Percentiles rank a stretch among this genome's conserved stretches.
Conservation (phyloP, 2,888 invertebrate genomes). For the Mactromeris polynyma region DNA sequence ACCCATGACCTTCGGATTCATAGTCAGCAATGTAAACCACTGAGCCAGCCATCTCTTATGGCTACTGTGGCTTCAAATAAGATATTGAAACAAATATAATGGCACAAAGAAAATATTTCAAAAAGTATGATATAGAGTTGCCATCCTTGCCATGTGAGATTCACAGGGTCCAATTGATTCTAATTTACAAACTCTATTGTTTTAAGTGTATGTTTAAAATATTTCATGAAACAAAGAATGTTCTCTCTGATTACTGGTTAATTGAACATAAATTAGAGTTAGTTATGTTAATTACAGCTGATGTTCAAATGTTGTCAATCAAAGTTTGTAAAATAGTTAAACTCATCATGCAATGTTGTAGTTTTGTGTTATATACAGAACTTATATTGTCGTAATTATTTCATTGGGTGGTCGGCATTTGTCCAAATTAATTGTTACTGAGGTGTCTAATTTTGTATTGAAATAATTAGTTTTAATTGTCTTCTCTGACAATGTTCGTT, state of each 20-base stretch:
- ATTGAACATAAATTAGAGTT: background rate
- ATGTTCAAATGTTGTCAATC: background rate
- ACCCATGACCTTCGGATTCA: no score
- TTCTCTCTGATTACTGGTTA: background rate
- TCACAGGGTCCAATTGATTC: background rate
- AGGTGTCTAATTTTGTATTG: constrained; percentile 4
- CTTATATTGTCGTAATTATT: background rate
- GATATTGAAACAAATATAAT: no score
- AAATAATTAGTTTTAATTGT: background rate
- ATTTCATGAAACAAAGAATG: background rate
- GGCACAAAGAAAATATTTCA: no score
- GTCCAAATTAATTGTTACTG: background rate
- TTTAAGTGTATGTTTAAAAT: background rate
- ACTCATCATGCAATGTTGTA: background rate
- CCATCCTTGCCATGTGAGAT: no score
- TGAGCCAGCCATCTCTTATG: no score
- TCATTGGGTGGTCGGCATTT: constrained; percentile 34
- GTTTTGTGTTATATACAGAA: background rate
- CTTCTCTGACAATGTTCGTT: background rate
- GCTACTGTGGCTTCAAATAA: no score
- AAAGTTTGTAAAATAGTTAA: background rate
- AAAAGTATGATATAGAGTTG: no score
- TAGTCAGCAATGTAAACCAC: no score
- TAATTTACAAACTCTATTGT: background rate
- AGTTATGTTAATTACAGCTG: background rate